Base-by-base conservation (phyloP, 1,140 invertebrate genomes). In the Trypoxylus dichotomus region DNA sequence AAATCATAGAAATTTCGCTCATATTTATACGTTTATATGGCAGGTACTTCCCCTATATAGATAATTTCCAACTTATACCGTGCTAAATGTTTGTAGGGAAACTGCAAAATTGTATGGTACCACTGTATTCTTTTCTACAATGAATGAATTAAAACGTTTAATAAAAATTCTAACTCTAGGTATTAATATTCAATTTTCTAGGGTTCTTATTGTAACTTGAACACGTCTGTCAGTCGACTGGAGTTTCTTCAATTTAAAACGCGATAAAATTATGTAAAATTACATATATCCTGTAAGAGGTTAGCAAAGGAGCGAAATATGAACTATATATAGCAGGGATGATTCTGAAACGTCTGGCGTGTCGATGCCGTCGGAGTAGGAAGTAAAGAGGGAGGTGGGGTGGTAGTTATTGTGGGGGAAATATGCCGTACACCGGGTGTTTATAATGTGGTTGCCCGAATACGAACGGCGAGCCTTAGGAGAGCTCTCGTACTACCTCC, bases 401-500 rank as follows among this genome's bases (percentile, higher is more conserved):
- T 29, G 74, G 74, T 42, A 75, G 74, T 78, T 78, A 78, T 78
- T 78, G 77, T 75, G 73, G 73, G 76, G 77, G 42, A 75, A 47
- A 77, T 78, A 29, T 54, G 74, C 77, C 29, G 77, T 76, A 81
- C 82, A 81, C 82, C 81, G 82, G 82, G 79, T 83, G 82, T 83
- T 83, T 78, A 81, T 83, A 83, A 83, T 83, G 82, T 82, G 80
- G 79, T 81, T 82, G 72, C 77, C 78, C 81, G 78, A 77, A 80
- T 81, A 80, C 78, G 78, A 79, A 83, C 76, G 58, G 58, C 78
- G 76, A 77, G 72, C 73, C 77, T 37, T 8, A n/a, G 32, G 32
- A 37, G 10, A 37, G 77, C 79, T 77, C 81, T 77, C 15, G 7
- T 21, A 21, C 7, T 42, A 72, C 78, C 80, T 78, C 78, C 79